Evolutionary conservation across 2,113 vertebrate genomes (phyloP).

Genomic region (Ophiodon elongatus): DNA sequence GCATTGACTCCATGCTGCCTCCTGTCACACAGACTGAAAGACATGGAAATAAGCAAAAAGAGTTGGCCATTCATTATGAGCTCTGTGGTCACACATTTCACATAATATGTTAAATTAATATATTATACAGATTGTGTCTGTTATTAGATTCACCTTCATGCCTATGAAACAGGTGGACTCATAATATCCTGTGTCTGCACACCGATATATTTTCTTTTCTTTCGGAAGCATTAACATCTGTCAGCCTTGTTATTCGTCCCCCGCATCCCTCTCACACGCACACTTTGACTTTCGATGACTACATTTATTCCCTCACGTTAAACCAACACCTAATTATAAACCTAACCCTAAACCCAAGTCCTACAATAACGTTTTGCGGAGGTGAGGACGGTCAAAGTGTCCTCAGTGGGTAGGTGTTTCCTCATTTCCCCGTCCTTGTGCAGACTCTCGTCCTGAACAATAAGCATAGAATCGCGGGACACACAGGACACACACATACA

Average conservation of each 20-base stretch:
- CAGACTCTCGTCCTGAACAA: background rate
- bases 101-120: background rate
- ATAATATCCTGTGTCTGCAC: slow-evolving; percentile 18
- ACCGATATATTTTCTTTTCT: background rate
- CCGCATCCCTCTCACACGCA: background rate
- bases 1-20: background rate
- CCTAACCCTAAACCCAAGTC: slow-evolving; percentile 1
- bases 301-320: background rate
- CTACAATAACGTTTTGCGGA: slow-evolving; percentile 6
- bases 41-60: background rate
- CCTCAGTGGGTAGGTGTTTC: slow-evolving; percentile 17
- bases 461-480: background rate
- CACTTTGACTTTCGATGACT: slow-evolving; percentile 13
- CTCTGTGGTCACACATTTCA: background rate
- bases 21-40: background rate
- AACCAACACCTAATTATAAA: slow-evolving; percentile 1
- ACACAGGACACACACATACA: background rate
- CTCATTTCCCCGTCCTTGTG: slow-evolving; percentile 7
- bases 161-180: slow-evolving; percentile 35
- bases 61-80: background rate
- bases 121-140: background rate
- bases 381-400: slow-evolving; percentile 18
- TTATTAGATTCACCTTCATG: slow-evolving; percentile 11
- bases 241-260: slow-evolving; percentile 7
- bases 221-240: slow-evolving; percentile 28